These are phyloP conservation scores for Hemicordylus capensis DNA, from an alignment of 2,113 vertebrate genomes.

Conservation along the genomic window DNA sequence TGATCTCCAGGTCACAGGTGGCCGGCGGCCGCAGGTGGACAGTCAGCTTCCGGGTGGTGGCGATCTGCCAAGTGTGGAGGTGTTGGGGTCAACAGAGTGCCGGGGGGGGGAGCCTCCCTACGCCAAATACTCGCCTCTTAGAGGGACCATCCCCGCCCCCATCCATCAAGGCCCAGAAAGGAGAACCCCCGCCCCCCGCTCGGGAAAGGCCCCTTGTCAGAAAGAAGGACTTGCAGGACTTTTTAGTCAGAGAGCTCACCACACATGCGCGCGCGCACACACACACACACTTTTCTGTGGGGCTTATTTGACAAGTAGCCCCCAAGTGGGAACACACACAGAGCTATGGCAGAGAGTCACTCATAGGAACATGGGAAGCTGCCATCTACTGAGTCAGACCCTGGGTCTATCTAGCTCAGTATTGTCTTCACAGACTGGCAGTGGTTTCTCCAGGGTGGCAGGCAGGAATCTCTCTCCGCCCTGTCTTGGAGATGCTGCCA, in stretches of 20 bases:
- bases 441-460: no score
- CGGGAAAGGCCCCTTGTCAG: neutral
- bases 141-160: neutral
- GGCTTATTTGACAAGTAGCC: no score
- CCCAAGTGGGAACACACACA: no score
- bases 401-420: no score
- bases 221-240: neutral
- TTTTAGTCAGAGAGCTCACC: neutral
- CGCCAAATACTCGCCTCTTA: neutral
- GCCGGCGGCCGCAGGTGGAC: constrained; percentile 94
- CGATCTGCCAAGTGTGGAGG: constrained; percentile 79
- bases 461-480: no score
- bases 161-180: neutral
- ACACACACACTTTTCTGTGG: no score
- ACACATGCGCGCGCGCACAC: neutral
- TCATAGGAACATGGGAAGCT: no score
- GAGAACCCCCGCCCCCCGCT: neutral
- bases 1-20: constrained; percentile 93
- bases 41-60: constrained; percentile 89
- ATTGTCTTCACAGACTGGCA: no score
- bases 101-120: neutral
- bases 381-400: no score
- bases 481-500: no score
- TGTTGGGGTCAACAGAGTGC: neutral
- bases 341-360: no score